phyloP scores from a whole-genome alignment of 1,140 invertebrate genomes.

The Periplaneta americana region DNA sequence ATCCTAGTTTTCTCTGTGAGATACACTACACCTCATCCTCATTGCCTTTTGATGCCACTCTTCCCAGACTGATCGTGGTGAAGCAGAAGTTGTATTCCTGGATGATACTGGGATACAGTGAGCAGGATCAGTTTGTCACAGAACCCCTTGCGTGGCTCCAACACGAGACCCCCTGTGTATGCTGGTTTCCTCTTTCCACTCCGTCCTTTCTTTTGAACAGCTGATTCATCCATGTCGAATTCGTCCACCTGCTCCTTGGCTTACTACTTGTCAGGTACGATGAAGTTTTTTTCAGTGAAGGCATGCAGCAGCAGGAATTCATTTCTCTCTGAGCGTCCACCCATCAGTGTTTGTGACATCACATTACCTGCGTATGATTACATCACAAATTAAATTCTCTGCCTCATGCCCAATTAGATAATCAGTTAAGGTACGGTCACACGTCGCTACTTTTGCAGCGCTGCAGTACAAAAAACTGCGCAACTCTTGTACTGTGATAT shows the following conservation, averaged over 20 bases:
- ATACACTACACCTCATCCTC: neutral
- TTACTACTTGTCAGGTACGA: slow-evolving; percentile 83
- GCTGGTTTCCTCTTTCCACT: slow-evolving; percentile 67
- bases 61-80: slow-evolving; percentile 69
- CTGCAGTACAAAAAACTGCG: no score
- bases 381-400: neutral
- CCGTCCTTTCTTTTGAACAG: slow-evolving; percentile 28
- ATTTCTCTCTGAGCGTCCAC: slow-evolving; percentile 92
- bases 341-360: slow-evolving; percentile 86
- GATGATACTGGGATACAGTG: slow-evolving; percentile 98
- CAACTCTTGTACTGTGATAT: no score
- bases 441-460: no score
- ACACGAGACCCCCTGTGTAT: slow-evolving; percentile 90
- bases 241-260: slow-evolving; percentile 15
- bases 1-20: no score
- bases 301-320: slow-evolving; percentile 94
- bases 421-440: no score
- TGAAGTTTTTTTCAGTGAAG: slow-evolving; percentile 85
- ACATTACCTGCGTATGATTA: slow-evolving; percentile 54
- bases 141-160: slow-evolving; percentile 96
- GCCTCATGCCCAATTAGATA: no score
- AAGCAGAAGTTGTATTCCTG: slow-evolving; percentile 99
- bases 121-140: slow-evolving; percentile 93
- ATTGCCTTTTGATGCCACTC: neutral
- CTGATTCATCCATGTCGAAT: slow-evolving; percentile 1